Percentiles rank a stretch among this genome's conserved stretches.
Evolutionary conservation across 2,888 invertebrate genomes (phyloP).

Genomic region (Euspilapteryx auroguttella): DNA sequence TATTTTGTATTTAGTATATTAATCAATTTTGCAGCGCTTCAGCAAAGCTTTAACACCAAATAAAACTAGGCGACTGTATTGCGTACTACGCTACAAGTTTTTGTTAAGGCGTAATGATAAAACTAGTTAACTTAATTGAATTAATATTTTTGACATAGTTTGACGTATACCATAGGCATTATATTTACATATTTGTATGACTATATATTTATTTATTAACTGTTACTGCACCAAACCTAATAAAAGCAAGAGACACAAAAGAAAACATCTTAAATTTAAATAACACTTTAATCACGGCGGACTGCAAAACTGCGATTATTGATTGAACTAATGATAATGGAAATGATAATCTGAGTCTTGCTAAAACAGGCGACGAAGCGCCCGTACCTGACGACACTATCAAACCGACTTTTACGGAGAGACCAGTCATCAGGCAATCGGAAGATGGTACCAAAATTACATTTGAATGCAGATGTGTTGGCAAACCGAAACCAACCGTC

Average conservation of each 20-base stretch:
- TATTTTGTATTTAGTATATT: no score
- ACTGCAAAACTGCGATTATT: conserved; percentile 29
- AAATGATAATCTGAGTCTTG: neutral
- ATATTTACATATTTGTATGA: conserved; percentile 12
- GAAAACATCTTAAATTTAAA: conserved; percentile 55
- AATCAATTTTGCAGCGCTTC: no score
- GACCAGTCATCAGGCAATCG: conserved; percentile 95
- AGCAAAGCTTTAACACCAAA: conserved; percentile 29
- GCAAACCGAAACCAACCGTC: conserved; percentile 93
- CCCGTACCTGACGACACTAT: conserved; percentile 91
- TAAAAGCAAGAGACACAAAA: conserved; percentile 22
- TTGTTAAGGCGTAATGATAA: no score
- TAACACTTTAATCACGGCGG: conserved; percentile 11
- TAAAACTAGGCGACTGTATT: conserved; percentile 52
- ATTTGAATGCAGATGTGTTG: conserved; percentile 96
- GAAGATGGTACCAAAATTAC: conserved; percentile 94
- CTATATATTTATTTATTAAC: conserved; percentile 29
- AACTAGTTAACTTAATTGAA: no score
- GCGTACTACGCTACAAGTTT: conserved; percentile 57
- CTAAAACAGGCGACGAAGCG: conserved; percentile 85
- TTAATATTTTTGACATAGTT: no score
- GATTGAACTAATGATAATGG: conserved; percentile 11
- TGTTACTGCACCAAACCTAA: conserved; percentile 24
- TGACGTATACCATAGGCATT: neutral
- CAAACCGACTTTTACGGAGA: conserved; percentile 97